Evolutionary conservation across 2,888 invertebrate species (phyloP).

Genomic region (Pammene aurita): DNA sequence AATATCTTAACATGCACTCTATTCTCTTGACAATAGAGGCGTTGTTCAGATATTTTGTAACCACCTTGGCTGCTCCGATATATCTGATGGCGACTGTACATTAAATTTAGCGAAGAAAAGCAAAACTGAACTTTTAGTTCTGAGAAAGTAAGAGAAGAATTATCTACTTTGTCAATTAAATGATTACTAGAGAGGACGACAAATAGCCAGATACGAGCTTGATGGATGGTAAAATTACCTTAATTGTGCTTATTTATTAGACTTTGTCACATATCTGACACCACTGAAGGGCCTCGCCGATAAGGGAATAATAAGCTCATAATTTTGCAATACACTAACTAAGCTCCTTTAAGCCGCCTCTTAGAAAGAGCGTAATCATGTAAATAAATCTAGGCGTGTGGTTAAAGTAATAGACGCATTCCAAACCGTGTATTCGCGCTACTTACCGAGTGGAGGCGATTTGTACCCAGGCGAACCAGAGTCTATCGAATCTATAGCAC

Average conservation of each 20-base stretch:
- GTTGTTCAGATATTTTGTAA: too few relatives aligned
- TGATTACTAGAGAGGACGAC: not conserved
- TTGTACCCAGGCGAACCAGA: not conserved
- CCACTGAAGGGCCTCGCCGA: not conserved
- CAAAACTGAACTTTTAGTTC: too few relatives aligned
- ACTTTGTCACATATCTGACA: conserved; percentile 1
- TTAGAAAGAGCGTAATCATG: conserved; percentile 5
- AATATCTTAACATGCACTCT: too few relatives aligned
- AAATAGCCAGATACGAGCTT: not conserved
- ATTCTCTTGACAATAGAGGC: too few relatives aligned
- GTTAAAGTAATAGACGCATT: conserved; percentile 26
- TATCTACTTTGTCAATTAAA: too few relatives aligned
- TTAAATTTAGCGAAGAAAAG: too few relatives aligned
- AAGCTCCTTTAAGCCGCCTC: not conserved
- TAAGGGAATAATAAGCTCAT: conserved; percentile 17
- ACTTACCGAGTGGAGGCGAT: not conserved
- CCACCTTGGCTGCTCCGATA: too few relatives aligned
- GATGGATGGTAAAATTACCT: conserved; percentile 3
- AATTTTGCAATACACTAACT: conserved; percentile 10
- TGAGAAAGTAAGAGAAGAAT: too few relatives aligned
- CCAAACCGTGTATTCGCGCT: not conserved
- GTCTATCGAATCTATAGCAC: too few relatives aligned
- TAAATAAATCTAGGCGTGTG: conserved; percentile 10
- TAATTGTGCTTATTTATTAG: conserved; percentile 4
- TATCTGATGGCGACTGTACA: too few relatives aligned